A percentile compares a stretch with the other conserved stretches of the same genome.
These are phyloP conservation scores for Acrossocheilus wenchowensis DNA, from an alignment of 2,797 vertebrate species.

Conservation along the genomic window DNA sequence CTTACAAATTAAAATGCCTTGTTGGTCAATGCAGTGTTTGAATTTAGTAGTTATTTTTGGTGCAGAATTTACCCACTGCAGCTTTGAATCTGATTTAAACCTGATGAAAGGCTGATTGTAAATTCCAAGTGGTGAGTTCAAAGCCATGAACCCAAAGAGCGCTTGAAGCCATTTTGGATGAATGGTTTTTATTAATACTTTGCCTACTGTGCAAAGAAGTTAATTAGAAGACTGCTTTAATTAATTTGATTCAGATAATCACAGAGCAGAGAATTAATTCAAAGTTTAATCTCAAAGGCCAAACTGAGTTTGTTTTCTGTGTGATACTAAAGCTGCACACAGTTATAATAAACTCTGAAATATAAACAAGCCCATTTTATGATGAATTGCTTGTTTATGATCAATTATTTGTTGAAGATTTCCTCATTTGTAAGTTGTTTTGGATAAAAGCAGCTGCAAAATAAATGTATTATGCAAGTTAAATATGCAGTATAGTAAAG, in stretches of 20 bases:
- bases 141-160: constrained; percentile 13
- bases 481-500: neutral
- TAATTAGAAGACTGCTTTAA: constrained; percentile 44
- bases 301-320: constrained; percentile 43
- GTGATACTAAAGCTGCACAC: constrained; percentile 7
- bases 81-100: neutral
- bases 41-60: neutral
- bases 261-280: constrained; percentile 48
- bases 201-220: constrained; percentile 37
- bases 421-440: neutral
- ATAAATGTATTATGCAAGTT: neutral
- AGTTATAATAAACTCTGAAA: constrained; percentile 8
- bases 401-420: neutral
- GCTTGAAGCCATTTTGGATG: constrained; percentile 42
- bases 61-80: neutral
- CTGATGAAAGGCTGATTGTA: constrained; percentile 24
- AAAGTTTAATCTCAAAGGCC: constrained; percentile 48
- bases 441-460: neutral
- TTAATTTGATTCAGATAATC: constrained; percentile 49
- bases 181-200: constrained; percentile 45
- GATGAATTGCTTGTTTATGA: neutral
- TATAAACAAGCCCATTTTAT: constrained; percentile 23
- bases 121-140: constrained; percentile 8
- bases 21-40: neutral
- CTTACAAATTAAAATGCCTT: neutral